Percentiles rank a stretch among this genome's conserved stretches.
Conservation (phyloP, 2,888 invertebrate species). For the Poecilobothrus nobilitatus region DNA sequence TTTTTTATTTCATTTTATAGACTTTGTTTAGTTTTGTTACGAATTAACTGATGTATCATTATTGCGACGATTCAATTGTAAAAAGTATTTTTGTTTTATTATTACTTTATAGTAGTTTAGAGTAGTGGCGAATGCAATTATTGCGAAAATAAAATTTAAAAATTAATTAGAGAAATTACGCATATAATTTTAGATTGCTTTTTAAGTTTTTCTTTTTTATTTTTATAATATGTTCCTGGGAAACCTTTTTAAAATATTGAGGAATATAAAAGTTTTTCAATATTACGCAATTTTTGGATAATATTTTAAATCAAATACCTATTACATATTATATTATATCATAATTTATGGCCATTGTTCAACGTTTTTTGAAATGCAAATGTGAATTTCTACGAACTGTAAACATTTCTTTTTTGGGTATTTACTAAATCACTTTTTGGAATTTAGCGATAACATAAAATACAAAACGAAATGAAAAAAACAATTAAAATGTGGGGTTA, state of each 20-base stretch:
- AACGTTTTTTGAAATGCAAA: background rate
- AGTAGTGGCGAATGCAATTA: background rate
- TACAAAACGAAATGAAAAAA: no score
- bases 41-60: background rate
- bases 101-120: background rate
- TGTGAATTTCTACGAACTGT: background rate
- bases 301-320: no score
- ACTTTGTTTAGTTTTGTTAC: background rate
- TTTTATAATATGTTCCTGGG: no score
- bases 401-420: no score
- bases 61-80: slow-evolving; percentile 3
- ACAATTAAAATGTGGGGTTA: no score
- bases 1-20: background rate
- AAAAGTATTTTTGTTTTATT: background rate
- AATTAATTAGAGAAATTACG: slow-evolving; percentile 6
- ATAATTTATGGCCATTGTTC: background rate
- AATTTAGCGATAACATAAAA: no score
- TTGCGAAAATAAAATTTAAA: background rate
- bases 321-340: background rate
- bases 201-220: background rate
- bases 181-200: background rate
- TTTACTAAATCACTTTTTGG: no score
- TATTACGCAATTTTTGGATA: background rate
- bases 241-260: background rate
- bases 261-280: background rate